These are phyloP conservation scores for Rugalucina vietnamica DNA, from an alignment of 2,888 invertebrate genomes.

Conservation along the genomic window DNA sequence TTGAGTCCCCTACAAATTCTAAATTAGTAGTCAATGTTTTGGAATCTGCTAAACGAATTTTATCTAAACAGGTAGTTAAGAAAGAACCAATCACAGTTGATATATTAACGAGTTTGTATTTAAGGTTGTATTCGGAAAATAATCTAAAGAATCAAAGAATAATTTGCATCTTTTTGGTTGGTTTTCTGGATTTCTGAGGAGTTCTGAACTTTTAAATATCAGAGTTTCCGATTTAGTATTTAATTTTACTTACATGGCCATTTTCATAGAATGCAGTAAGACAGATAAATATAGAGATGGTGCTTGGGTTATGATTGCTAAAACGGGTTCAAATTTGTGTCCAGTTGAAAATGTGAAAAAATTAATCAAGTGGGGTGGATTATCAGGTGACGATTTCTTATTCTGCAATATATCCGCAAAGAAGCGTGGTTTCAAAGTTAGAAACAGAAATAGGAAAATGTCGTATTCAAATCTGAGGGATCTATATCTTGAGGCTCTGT, in stretches of 20 bases:
- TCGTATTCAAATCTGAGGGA: conserved; percentile 27
- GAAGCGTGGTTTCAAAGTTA: conserved; percentile 5
- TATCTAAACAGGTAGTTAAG: not conserved
- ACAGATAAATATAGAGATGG: conserved; percentile 45
- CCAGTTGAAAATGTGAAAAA: conserved; percentile 26
- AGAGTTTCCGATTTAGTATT: conserved; percentile 17
- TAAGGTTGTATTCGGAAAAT: conserved; percentile 5
- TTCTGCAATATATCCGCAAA: conserved; percentile 17
- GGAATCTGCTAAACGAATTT: conserved; percentile 30
- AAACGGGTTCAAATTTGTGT: conserved; percentile 31
- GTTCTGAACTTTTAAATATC: conserved; percentile 30
- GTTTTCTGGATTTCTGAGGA: conserved; percentile 34
- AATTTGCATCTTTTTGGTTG: conserved; percentile 28
- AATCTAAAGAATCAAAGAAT: conserved; percentile 23
- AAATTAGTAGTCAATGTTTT: conserved; percentile 29
- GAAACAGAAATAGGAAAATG: conserved; percentile 13
- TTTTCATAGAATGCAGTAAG: conserved; percentile 35
- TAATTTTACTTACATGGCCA: not conserved
- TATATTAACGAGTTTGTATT: not conserved
- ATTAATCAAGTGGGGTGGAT: conserved; percentile 18
- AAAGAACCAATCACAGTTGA: conserved; percentile 24
- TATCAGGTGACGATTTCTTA: conserved; percentile 22
- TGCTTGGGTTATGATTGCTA: conserved; percentile 12
- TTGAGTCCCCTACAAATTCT: conserved; percentile 17
- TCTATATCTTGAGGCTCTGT: conserved; percentile 29